Conservation (phyloP, 2,888 invertebrate genomes). For the Andricus quercusramuli region DNA sequence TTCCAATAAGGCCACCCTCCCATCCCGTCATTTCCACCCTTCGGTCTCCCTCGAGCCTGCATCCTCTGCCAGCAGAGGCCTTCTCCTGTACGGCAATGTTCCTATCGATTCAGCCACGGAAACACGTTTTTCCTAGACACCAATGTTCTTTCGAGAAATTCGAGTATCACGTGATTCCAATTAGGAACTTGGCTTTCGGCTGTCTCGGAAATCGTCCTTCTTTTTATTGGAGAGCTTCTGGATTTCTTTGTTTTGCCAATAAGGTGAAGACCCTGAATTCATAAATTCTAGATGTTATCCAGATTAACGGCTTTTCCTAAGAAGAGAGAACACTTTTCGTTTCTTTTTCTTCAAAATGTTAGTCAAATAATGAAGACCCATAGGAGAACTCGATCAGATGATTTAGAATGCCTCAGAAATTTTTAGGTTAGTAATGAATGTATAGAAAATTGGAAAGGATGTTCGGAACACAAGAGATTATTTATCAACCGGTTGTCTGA, state of each 20-base stretch:
- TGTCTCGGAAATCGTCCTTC: neutral
- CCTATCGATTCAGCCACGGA: constrained; percentile 72
- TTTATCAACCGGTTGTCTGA: too few species aligned
- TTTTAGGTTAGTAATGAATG: too few species aligned
- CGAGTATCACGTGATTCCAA: constrained; percentile 27
- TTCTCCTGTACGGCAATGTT: constrained; percentile 71
- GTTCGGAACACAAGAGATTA: too few species aligned
- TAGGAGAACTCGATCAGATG: too few species aligned
- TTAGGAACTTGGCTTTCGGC: constrained; percentile 23
- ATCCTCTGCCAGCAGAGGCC: constrained; percentile 62
- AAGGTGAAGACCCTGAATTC: too few species aligned
- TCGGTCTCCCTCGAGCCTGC: constrained; percentile 54
- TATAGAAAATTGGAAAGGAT: too few species aligned
- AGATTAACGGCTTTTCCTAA: too few species aligned
- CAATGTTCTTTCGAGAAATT: constrained; percentile 41
- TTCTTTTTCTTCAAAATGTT: too few species aligned
- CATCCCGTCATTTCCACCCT: constrained; percentile 63
- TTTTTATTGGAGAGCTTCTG: neutral
- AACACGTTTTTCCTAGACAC: constrained; percentile 73
- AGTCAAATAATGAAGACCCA: too few species aligned
- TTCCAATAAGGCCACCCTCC: constrained; percentile 75
- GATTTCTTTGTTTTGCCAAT: neutral
- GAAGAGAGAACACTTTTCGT: too few species aligned
- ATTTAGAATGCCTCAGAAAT: too few species aligned
- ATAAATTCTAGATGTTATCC: too few species aligned